Conservation (phyloP, 2,888 invertebrate species). For the Therioaphis trifolii region DNA sequence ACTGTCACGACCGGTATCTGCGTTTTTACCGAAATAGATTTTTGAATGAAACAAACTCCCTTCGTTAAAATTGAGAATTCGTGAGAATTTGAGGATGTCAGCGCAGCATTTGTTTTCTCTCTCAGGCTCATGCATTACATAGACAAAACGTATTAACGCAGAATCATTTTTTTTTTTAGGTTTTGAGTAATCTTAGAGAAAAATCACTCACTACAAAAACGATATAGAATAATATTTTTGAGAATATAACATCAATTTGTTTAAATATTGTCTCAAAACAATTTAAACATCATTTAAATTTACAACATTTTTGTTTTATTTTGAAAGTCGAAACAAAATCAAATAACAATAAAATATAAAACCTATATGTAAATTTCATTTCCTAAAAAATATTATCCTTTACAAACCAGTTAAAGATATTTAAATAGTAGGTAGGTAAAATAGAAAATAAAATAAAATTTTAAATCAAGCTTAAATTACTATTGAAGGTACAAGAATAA, state of each 20-base stretch:
- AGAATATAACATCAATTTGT: background rate
- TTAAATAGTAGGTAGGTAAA: slow-evolving; percentile 10
- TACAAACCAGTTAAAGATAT: slow-evolving; percentile 17
- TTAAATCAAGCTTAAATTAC: background rate
- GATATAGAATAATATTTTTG: background rate
- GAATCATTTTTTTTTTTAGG: background rate
- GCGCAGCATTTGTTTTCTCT: too few species aligned
- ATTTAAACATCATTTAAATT: too few species aligned
- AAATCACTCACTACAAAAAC: background rate
- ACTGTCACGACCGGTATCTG: too few species aligned
- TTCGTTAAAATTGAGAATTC: too few species aligned
- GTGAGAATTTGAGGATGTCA: too few species aligned
- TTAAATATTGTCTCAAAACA: too few species aligned
- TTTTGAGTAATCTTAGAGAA: background rate
- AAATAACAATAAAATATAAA: slow-evolving; percentile 3
- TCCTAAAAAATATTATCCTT: background rate
- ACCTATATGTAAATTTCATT: slow-evolving; percentile 2
- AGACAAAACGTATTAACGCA: background rate
- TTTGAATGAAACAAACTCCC: too few species aligned
- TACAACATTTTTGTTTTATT: background rate
- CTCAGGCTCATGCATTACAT: too few species aligned
- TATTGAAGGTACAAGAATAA: slow-evolving; percentile 6
- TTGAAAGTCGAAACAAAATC: slow-evolving; percentile 11
- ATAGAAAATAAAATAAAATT: slow-evolving; percentile 6
- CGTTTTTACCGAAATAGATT: too few species aligned